Evolutionary conservation across 2,113 vertebrate species (phyloP).

Genomic region (Eudyptes chrysolophus): DNA sequence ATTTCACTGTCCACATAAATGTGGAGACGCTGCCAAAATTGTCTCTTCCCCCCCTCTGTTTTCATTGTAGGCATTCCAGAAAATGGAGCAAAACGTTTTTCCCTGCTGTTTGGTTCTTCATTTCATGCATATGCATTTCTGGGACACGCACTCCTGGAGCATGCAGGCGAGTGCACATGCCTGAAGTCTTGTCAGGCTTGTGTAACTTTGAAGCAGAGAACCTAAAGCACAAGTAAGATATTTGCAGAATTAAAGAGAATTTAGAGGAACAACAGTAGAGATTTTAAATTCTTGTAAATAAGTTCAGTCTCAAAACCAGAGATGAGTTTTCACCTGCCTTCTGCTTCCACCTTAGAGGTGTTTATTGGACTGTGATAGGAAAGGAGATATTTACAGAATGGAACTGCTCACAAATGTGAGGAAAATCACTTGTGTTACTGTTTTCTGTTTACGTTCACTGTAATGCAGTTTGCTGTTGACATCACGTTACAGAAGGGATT

Average conservation of each 20-base stretch:
- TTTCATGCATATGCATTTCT: constrained; percentile 26
- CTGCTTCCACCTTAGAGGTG: not conserved
- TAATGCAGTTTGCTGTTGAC: not conserved
- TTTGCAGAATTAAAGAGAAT: constrained; percentile 1
- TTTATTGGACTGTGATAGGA: not conserved
- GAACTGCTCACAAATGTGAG: not conserved
- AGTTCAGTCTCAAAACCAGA: not conserved
- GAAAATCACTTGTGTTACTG: not conserved
- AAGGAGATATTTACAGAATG: not conserved
- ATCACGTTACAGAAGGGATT: not conserved
- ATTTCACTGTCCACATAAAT: not conserved
- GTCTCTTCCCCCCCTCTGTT: not conserved
- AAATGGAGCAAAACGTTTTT: not conserved
- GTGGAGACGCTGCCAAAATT: not conserved
- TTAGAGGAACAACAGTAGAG: not conserved
- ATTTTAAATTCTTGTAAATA: not conserved
- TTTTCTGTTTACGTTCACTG: not conserved
- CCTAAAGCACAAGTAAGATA: not conserved
- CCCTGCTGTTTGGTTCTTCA: not conserved
- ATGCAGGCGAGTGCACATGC: not conserved
- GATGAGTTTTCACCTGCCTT: not conserved
- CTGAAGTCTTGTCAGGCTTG: not conserved
- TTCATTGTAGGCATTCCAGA: not conserved
- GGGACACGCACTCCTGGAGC: not conserved
- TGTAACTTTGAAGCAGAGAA: not conserved